Conservation (phyloP, 2,797 vertebrate genomes). For the Poecile montanus region DNA sequence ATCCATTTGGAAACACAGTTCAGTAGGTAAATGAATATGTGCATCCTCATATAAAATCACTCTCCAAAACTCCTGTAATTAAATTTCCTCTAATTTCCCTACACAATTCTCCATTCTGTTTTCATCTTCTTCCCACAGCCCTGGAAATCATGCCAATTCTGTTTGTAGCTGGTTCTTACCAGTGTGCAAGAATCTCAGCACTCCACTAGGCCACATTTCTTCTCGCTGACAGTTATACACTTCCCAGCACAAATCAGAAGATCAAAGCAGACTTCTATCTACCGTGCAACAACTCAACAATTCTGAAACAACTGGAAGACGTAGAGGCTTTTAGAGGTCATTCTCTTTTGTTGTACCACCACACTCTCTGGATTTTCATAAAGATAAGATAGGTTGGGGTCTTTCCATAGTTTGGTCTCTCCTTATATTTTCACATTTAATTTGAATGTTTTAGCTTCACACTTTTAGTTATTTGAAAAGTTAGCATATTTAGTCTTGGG, state of each 20-base stretch:
- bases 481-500: neutral
- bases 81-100: neutral
- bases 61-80: neutral
- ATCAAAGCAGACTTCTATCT: neutral
- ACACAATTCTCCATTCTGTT: neutral
- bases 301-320: neutral
- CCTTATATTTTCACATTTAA: neutral
- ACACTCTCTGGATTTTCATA: neutral
- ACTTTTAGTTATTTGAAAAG: neutral
- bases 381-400: neutral
- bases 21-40: neutral
- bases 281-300: neutral
- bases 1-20: neutral
- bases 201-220: neutral
- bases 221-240: neutral
- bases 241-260: neutral
- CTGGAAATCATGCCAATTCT: neutral
- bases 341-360: neutral
- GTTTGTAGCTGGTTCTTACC: neutral
- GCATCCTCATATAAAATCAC: neutral
- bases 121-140: neutral
- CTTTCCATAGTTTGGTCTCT: neutral
- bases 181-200: neutral
- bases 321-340: neutral
- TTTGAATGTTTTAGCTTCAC: neutral